phyloP scores from a whole-genome alignment of 2,797 vertebrate species.

The Lepidocolaptes lacrymiger region DNA sequence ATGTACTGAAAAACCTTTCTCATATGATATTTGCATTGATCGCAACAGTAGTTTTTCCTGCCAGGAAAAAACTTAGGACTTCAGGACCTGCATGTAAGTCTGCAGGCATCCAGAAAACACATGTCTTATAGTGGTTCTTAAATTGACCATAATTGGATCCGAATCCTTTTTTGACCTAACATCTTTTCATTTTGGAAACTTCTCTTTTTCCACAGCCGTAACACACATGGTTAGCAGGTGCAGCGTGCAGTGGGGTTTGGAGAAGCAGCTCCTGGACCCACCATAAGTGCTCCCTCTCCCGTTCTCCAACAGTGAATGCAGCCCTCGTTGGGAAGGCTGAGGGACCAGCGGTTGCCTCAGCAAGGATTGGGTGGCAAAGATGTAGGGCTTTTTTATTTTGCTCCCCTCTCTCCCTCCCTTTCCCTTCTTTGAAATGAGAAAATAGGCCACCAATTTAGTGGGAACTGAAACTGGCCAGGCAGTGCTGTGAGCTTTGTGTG shows the following conservation, averaged over 20 bases:
- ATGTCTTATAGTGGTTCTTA: background rate
- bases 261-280: background rate
- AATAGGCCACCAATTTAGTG: slow-evolving; percentile 44
- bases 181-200: background rate
- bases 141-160: background rate
- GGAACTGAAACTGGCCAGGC: background rate
- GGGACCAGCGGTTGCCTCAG: background rate
- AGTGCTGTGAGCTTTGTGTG: background rate
- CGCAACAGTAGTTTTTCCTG: background rate
- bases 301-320: background rate
- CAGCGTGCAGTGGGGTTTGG: background rate
- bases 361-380: background rate
- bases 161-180: background rate
- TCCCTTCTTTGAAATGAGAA: slow-evolving; percentile 44
- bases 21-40: background rate
- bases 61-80: background rate
- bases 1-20: background rate
- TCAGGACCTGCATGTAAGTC: background rate
- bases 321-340: background rate
- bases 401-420: background rate
- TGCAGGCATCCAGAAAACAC: background rate
- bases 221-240: background rate
- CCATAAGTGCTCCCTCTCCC: background rate
- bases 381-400: background rate
- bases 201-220: background rate